Base-by-base conservation (phyloP, 2,113 vertebrate genomes). In the Entosphenus tridentatus region DNA sequence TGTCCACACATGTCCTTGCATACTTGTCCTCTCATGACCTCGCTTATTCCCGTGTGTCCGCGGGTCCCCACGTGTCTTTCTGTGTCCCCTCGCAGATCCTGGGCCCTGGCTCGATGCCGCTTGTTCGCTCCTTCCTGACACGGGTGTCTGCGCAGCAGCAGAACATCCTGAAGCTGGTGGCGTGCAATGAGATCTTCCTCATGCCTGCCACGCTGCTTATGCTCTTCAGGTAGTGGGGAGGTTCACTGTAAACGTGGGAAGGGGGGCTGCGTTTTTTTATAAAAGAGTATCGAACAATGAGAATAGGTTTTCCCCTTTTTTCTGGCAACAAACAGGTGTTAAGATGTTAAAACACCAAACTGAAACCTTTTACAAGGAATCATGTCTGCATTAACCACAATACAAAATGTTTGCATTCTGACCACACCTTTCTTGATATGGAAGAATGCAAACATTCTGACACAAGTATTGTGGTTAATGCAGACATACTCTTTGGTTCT, bases 141-240 rank as follows among this genome's bases (percentile, higher is more conserved):
- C 95, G 90, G 75, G 81, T 98, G 71, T 85, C 81, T 12, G 57
- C 84, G 76, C 96, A 98, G 79, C 93, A 98, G 77, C 93, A 96
- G 77, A 96, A 96, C 77, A 93, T 98, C 75, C 79, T 98, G 68
- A 96, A 96, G 80, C 96, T 97, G 74, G 87, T 95, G 58, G 93
- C 93, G 76, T 96, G 90, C 77, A 95, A 96, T 77, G 93, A 98
- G 81, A 98, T 96, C 71, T 96, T 96, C 75, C 78, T 98, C 77
- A 98, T 98, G 93, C 93, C 93, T 57, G 90, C 93, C 70, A 96
- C 92, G 10, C 83, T 89, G 73, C 96, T 97, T 76, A 93, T 98
- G 92, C 87, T 96, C 10, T 87, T 98, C 80, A 98, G 92, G 93
- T 96, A 82, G 76, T 71, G 39, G 39, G 39, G 39, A 39, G 18